Evolutionary conservation across 2,888 invertebrate genomes (phyloP).

Genomic region (Macaria liturata): DNA sequence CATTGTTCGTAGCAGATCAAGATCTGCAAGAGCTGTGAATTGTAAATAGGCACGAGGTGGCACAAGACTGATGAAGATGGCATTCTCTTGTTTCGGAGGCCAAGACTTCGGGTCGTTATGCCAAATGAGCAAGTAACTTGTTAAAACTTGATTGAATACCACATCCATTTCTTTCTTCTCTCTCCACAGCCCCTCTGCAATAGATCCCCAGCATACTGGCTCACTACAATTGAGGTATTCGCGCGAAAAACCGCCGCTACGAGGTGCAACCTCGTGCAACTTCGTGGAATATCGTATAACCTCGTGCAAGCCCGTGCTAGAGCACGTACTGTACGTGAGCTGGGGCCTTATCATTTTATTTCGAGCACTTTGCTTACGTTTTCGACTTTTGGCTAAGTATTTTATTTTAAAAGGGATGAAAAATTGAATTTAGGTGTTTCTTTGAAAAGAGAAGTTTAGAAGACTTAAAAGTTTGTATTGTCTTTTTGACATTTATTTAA

Average conservation of each 20-base stretch:
- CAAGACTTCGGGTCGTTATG: too few relatives aligned
- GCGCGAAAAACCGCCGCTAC: conserved; percentile 31
- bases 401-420: conserved; percentile 12
- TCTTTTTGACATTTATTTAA: too few relatives aligned
- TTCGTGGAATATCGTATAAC: conserved; percentile 17
- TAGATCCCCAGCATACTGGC: conserved; percentile 27
- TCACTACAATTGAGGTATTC: conserved; percentile 35
- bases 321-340: conserved; percentile 32
- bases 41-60: too few relatives aligned
- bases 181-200: conserved; percentile 1
- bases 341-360: conserved; percentile 27
- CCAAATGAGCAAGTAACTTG: too few relatives aligned
- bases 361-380: conserved; percentile 23
- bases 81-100: too few relatives aligned
- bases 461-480: neutral
- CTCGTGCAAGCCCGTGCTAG: conserved; percentile 16
- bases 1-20: too few relatives aligned
- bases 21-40: too few relatives aligned
- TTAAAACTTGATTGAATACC: neutral
- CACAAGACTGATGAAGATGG: too few relatives aligned
- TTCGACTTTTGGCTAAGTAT: conserved; percentile 10
- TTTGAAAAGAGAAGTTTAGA: neutral
- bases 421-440: neutral
- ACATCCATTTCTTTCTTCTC: conserved; percentile 4
- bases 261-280: conserved; percentile 28